Evolutionary conservation across 1,140 invertebrate species (phyloP).

Genomic region (Eueides isabella): DNA sequence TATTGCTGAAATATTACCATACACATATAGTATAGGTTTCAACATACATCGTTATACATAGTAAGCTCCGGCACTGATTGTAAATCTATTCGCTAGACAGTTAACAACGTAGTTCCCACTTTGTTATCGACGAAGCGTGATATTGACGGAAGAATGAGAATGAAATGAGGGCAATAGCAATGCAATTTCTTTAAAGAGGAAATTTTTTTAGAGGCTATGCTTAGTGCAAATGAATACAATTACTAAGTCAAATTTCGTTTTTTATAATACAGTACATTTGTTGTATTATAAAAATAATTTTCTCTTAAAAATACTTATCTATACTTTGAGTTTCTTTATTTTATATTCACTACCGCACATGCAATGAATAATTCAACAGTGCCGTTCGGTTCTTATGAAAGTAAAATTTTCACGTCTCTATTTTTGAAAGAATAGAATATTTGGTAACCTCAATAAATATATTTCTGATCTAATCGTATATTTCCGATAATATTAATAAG

Average conservation of each 20-base stretch:
- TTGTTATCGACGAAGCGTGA: constrained; percentile 6
- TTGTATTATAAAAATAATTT: not conserved
- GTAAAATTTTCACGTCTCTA: constrained; percentile 1
- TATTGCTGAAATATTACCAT: no score
- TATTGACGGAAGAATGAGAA: constrained; percentile 1
- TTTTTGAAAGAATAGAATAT: not conserved
- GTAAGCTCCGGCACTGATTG: not conserved
- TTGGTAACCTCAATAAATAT: not conserved
- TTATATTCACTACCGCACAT: not conserved
- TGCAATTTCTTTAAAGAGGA: not conserved
- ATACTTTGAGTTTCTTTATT: not conserved
- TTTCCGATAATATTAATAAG: not conserved
- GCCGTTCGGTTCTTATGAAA: not conserved
- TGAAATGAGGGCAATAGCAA: not conserved
- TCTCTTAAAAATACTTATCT: not conserved
- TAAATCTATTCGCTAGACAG: constrained; percentile 3
- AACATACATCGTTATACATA: not conserved
- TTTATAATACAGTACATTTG: not conserved
- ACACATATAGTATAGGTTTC: not conserved
- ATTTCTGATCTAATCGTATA: no score
- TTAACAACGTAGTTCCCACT: constrained; percentile 5
- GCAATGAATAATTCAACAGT: not conserved
- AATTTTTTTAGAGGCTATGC: not conserved
- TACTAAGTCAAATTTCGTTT: not conserved
- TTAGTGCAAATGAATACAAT: no score